Conservation (phyloP, 2,888 invertebrate genomes). For the Lottia scabra region DNA sequence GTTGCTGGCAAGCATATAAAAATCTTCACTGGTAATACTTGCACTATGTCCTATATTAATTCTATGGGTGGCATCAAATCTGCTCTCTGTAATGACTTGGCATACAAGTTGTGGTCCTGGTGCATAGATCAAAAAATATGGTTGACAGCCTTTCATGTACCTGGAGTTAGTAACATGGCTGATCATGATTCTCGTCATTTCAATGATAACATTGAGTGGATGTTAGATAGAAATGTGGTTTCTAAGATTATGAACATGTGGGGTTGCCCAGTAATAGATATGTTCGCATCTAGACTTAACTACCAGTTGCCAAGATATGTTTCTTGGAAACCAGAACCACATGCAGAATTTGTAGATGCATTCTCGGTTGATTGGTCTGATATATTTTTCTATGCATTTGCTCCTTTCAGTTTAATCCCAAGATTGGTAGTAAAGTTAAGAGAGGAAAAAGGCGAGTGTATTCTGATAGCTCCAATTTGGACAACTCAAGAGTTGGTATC, state of each 20-base stretch:
- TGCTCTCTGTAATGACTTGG: slow-evolving; percentile 6
- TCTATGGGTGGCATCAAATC: slow-evolving; percentile 16
- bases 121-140: slow-evolving; percentile 12
- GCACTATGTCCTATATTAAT: slow-evolving; percentile 10
- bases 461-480: slow-evolving; percentile 14
- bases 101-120: slow-evolving; percentile 15
- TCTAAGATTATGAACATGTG: background rate
- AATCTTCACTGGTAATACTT: slow-evolving; percentile 19
- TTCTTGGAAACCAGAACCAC: no score
- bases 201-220: background rate
- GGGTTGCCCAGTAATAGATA: background rate
- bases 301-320: background rate
- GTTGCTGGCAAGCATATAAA: slow-evolving; percentile 8
- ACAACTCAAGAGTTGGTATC: slow-evolving; percentile 15
- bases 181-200: background rate
- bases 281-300: slow-evolving; percentile 11
- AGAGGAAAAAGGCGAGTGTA: background rate
- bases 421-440: slow-evolving; percentile 9
- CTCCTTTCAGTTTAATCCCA: slow-evolving; percentile 7
- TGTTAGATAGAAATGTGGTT: background rate
- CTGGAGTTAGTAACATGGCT: background rate
- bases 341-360: background rate
- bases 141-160: slow-evolving; percentile 7
- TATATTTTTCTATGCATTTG: slow-evolving; percentile 9
- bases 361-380: background rate